These are phyloP conservation scores for Ahaetulla prasina DNA, from an alignment of 2,113 vertebrate genomes.

Conservation along the genomic window DNA sequence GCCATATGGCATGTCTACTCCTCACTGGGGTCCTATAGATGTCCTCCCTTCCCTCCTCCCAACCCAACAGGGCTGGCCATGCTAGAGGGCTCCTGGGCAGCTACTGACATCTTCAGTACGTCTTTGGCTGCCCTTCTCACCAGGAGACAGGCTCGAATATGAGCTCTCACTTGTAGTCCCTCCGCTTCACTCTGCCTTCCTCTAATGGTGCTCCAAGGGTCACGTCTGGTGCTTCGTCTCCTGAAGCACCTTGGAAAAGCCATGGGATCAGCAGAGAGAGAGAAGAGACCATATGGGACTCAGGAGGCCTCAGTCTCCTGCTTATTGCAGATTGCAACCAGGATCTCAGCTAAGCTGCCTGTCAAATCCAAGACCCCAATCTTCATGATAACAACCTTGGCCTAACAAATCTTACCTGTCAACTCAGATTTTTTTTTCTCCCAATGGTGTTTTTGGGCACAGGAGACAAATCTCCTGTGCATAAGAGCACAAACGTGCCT, in stretches of 20 bases:
- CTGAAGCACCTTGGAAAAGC: neutral
- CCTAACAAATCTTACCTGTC: neutral
- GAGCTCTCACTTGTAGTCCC: neutral
- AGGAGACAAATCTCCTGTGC: neutral
- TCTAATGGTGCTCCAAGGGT: neutral
- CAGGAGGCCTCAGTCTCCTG: neutral
- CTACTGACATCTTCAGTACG: neutral
- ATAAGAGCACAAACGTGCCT: no score
- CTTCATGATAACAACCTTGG: neutral
- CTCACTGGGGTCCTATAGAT: neutral
- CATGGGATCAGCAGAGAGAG: neutral
- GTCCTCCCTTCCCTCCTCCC: neutral
- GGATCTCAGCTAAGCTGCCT: neutral
- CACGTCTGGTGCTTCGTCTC: neutral
- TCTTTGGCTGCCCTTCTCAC: neutral
- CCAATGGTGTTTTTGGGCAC: neutral
- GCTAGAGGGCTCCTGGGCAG: neutral
- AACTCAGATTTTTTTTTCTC: neutral
- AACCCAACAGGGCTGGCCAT: neutral
- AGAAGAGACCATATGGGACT: neutral
- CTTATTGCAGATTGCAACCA: neutral
- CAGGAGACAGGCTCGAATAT: neutral
- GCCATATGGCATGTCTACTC: neutral
- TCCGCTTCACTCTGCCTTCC: neutral
- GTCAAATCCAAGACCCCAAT: neutral